Evolutionary conservation across 2,797 vertebrate species (phyloP).

Genomic region (Botia almorhae): DNA sequence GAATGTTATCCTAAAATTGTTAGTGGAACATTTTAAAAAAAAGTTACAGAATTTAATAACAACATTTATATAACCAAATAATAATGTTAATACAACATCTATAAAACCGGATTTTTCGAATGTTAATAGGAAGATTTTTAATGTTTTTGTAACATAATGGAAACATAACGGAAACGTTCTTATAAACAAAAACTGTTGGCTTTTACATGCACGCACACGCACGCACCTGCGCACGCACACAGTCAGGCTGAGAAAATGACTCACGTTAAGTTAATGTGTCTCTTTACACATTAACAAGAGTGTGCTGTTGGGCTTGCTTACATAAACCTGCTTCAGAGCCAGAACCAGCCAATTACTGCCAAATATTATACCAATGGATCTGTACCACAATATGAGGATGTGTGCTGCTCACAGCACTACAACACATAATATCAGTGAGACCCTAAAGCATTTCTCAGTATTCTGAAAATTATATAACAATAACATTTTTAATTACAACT

Average conservation of each 20-base stretch:
- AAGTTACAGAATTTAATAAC: too few relatives aligned
- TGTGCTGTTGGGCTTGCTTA: constrained; percentile 48
- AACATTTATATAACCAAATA: too few relatives aligned
- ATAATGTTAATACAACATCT: too few relatives aligned
- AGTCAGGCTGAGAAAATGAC: constrained; percentile 39
- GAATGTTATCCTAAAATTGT: too few relatives aligned
- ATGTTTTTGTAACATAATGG: too few relatives aligned
- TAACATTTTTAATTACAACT: not conserved
- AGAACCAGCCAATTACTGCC: constrained; percentile 59
- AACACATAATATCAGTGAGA: constrained; percentile 42
- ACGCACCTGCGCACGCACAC: constrained; percentile 1
- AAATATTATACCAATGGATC: constrained; percentile 59
- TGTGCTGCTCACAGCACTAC: constrained; percentile 39
- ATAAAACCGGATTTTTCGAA: too few relatives aligned
- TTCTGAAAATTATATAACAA: constrained; percentile 9
- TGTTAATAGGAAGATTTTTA: too few relatives aligned
- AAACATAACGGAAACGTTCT: too few relatives aligned
- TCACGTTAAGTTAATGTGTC: constrained; percentile 51
- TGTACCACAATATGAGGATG: constrained; percentile 52
- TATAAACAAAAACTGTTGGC: not conserved
- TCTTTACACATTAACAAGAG: constrained; percentile 81
- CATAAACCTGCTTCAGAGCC: constrained; percentile 48
- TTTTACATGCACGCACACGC: not conserved
- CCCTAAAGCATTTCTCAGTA: constrained; percentile 20
- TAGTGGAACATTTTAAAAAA: too few relatives aligned